phyloP scores from a whole-genome alignment of 2,113 vertebrate species.

The Paradoxurus hermaphroditus region DNA sequence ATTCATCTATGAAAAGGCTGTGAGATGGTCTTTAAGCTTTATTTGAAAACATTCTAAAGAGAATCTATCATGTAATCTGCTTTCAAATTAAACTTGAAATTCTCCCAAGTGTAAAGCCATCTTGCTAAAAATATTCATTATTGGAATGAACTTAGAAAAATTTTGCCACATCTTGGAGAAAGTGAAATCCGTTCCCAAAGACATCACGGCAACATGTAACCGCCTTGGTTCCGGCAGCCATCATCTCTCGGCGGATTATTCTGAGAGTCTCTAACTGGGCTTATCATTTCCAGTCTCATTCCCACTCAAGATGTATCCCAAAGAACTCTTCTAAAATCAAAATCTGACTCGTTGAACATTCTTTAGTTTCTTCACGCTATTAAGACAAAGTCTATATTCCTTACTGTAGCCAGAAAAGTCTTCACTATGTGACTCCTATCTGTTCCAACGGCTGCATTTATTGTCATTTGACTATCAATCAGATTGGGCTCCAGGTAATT shows the following conservation, averaged over 20 bases:
- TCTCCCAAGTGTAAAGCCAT: neutral
- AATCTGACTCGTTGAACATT: neutral
- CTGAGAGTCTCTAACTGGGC: neutral
- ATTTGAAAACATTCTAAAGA: conserved; percentile 41
- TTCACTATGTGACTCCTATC: neutral
- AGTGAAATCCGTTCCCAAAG: conserved; percentile 28
- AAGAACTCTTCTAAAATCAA: neutral
- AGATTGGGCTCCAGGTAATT: neutral
- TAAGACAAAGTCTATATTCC: neutral
- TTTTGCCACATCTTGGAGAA: neutral
- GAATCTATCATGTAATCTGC: conserved; percentile 25
- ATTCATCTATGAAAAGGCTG: neutral
- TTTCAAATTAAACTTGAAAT: conserved; percentile 63
- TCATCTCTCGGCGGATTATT: neutral
- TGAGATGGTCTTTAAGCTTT: conserved; percentile 20
- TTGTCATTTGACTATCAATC: neutral
- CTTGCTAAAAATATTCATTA: conserved; percentile 56
- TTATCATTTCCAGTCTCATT: neutral
- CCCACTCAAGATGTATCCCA: neutral
- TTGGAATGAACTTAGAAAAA: conserved; percentile 49
- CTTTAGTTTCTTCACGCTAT: neutral
- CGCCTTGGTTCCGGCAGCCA: neutral
- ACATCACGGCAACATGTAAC: neutral
- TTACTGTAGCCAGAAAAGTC: neutral
- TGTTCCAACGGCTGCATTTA: neutral